Evolutionary conservation across 2,113 vertebrate species (phyloP), one percentile per base, ranked within the genome.

Genomic region (Orthonyx spaldingii): DNA sequence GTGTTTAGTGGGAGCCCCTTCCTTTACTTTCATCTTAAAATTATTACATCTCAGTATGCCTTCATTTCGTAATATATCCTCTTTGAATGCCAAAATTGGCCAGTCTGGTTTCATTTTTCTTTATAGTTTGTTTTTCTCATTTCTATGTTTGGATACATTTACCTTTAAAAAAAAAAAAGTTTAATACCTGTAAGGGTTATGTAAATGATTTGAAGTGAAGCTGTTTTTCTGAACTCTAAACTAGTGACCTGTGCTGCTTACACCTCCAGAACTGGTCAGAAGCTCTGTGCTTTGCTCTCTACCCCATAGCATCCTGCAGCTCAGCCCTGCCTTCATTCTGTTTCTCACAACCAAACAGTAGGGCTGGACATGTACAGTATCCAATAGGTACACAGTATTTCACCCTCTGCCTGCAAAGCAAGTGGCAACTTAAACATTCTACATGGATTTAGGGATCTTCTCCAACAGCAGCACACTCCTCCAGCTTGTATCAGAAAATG

Each of bases 21-120:
- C 35, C 53, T 84, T 93, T 77, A 63, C 84, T 81, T 90, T 63
- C 52, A 92, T 90, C 80, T 89, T 92, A 89, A 87, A 90, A 93
- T 55, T 70, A 76, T 86, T 92, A 84, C 35, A 90, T 89, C 59
- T 77, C 47, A 47, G 18, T 59, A 47, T 44, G 52, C 26, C 23
- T 86, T 14, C 63, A 86, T 84, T 94, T 86, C 64, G 81, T 89
- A 74, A 44, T 33, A 57, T 10, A 69, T 39, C 56, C 13, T 81
- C 68, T 65, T 23, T 60, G 47, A 90, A 90, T 66, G 24, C 42
- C 47, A 42, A 46, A 86, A 78, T 19, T 55, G 20, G 23, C 35
- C 56, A 56, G 35, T 60, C 64, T 92, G 89, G 3, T 71, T 93
- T 86, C 3, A 52, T 86, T 95, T 88, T 80, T 57, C 71, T 65